Evolutionary conservation across 2,888 invertebrate species (phyloP), one percentile per base, ranked within the genome.

Genomic region (Protodeltote pygarga): DNA sequence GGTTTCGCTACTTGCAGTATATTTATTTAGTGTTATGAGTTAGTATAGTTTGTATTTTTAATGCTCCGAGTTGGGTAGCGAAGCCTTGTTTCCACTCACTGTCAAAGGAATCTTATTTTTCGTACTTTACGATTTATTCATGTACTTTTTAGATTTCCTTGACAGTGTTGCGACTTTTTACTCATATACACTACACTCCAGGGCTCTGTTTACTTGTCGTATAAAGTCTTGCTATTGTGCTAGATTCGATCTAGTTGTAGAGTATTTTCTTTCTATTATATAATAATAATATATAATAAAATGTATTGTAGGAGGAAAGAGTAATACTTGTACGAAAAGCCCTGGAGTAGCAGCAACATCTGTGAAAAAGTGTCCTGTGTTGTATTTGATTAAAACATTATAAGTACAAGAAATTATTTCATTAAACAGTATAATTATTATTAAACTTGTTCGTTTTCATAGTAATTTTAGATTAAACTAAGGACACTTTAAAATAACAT

Each of bases 11-110:
- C 46, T 44, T 33, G 33, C 27, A 38, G n/a, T 40, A 42, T 54
- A 44, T 54, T 63, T 55, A 55, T 40, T 54, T 52, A 55, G 40
- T 24, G 20, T n/a, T 41, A 52, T 49, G 16, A 42, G 25, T 51
- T 46, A 60, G 48, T 44, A 34, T 62, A 54, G 31, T 33, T 44
- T 19, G 25, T 54, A 37, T 45, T 31, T 42, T 46, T 42, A 29
- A 34, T 25, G 25, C 23, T 37, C 42, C 45, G 37, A 8, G 21
- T 23, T 16, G 11, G 37, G 48, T 61, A 52, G 62, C 51, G 51
- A 44, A 11, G 9, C 32, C 39, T 39, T 46, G 20, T 45, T 33
- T 57, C 38, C 29, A 9, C 32, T 46, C 6, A 11, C 50, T 42
- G 57, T 54, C 45, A 48, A 45, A 16, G 46, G 21, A 44, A 53